Evolutionary conservation across 2,888 invertebrate genomes (phyloP), one percentile per base, ranked within the genome.

Genomic region (Microplitis deprimator): DNA sequence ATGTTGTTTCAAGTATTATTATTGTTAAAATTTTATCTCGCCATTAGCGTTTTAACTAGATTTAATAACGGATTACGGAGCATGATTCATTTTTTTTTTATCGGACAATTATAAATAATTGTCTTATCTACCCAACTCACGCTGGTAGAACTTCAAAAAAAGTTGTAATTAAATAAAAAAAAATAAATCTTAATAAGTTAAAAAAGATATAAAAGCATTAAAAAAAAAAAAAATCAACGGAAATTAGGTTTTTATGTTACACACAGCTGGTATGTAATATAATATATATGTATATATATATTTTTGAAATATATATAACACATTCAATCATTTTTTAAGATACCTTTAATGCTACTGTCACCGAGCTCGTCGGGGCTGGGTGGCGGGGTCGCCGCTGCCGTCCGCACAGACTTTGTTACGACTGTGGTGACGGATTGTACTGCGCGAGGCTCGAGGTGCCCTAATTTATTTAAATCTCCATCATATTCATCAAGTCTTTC

Each of bases 281-380:
- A 41, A 76, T 76, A 80, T 82, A 81, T 50, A 13, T 50, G 13
- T 50, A 50, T 50, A 50, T 50, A 50, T 50, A 50, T 50, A 50
- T 50, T 50, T 50, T 13, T 50, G 10, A 50, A 50, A 50, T 82
- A 80, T 87, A 86, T 86, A 86, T 88, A 89, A 89, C 89, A 86
- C 89, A 89, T 89, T 89, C 89, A 87, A 77, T 77, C 74, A 77
- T 74, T 74, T 59, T 89, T 86, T 87, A 89, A 89, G 89, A 86
- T 90, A 90, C 89, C 89, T 90, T 90, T 88, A 85, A 88, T 88
- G 87, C 87, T 89, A 88, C 84, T 87, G 88, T 89, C 89, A 89
- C 87, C 89, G 89, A 88, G 89, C 87, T 89, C 89, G 87, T 88
- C 88, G 88, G 87, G 87, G 88, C 87, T 89, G 89, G 88, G 88